Percentiles rank a stretch among this genome's conserved stretches.
phyloP scores from a whole-genome alignment of 1,140 invertebrate species.

The Rhynchophorus ferrugineus region DNA sequence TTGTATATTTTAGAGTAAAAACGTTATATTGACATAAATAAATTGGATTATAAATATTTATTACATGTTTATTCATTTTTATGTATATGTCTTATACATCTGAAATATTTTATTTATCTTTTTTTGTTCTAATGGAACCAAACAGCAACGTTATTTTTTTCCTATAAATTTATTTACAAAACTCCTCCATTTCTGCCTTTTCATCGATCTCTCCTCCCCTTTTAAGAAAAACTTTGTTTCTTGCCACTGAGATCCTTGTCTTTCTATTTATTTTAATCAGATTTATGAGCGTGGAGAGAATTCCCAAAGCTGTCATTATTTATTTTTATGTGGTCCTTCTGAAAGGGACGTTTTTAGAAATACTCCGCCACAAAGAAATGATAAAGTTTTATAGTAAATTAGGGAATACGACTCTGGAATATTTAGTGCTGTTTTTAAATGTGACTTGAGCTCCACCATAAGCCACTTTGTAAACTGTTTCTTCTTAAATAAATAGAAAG shows the following conservation, averaged over 20 bases:
- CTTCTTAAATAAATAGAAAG: too few species aligned
- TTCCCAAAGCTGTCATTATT: constrained; percentile 12
- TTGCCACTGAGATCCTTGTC: constrained; percentile 5
- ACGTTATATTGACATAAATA: too few species aligned
- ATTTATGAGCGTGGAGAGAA: constrained; percentile 9
- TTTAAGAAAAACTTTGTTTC: constrained; percentile 4
- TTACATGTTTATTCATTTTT: too few species aligned
- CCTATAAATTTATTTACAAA: too few species aligned
- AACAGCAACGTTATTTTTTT: too few species aligned
- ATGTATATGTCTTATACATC: too few species aligned
- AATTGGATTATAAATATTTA: too few species aligned
- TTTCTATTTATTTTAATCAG: constrained; percentile 16
- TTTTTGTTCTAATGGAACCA: too few species aligned
- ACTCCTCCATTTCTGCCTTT: background rate
- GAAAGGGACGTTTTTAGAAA: constrained; percentile 6
- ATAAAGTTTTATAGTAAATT: constrained; percentile 12
- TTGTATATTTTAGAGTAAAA: too few species aligned
- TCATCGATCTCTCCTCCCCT: background rate
- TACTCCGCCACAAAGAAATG: constrained; percentile 9
- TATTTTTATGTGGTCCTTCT: constrained; percentile 13
- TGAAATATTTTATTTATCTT: too few species aligned
- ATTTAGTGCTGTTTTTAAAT: background rate
- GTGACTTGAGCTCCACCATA: background rate
- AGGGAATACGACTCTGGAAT: background rate
- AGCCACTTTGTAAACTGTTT: too few species aligned